phyloP scores from a whole-genome alignment of 1,140 invertebrate genomes.

The Hypothenemus hampei region DNA sequence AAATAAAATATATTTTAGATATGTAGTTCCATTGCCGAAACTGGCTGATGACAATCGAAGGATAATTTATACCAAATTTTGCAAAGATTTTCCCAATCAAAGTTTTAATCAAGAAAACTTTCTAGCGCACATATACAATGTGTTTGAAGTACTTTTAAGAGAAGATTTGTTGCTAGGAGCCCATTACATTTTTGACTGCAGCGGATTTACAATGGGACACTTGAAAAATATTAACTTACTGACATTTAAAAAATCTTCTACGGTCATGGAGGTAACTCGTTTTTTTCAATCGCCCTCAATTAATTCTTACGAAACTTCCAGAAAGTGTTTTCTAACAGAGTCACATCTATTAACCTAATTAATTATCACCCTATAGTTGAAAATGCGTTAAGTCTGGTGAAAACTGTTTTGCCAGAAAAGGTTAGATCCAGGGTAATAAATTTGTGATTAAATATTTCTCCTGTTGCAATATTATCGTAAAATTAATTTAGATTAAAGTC shows the following conservation, averaged over 20 bases:
- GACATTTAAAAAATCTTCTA: slow-evolving; percentile 4
- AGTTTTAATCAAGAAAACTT: slow-evolving; percentile 10
- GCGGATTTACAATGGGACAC: slow-evolving; percentile 3
- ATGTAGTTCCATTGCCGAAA: slow-evolving; percentile 17
- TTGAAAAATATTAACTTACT: slow-evolving; percentile 34
- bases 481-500: slow-evolving; percentile 10
- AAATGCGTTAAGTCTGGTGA: slow-evolving; percentile 48
- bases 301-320: slow-evolving; percentile 9
- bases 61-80: slow-evolving; percentile 10
- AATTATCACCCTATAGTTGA: slow-evolving; percentile 51
- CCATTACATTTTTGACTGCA: slow-evolving; percentile 19
- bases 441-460: not conserved
- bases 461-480: not conserved
- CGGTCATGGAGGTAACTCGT: slow-evolving; percentile 3
- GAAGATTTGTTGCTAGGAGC: slow-evolving; percentile 3
- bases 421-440: slow-evolving; percentile 47
- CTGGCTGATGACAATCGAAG: slow-evolving; percentile 10
- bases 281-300: too few species aligned
- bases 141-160: slow-evolving; percentile 5
- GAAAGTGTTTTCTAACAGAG: slow-evolving; percentile 52
- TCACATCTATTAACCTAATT: slow-evolving; percentile 51
- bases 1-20: slow-evolving; percentile 8
- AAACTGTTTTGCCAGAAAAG: slow-evolving; percentile 48
- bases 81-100: slow-evolving; percentile 42
- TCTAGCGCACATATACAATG: slow-evolving; percentile 25